Percentiles rank a stretch among this genome's conserved stretches.
Evolutionary conservation across 2,888 invertebrate species (phyloP).

Genomic region (Podabrus alpinus): DNA sequence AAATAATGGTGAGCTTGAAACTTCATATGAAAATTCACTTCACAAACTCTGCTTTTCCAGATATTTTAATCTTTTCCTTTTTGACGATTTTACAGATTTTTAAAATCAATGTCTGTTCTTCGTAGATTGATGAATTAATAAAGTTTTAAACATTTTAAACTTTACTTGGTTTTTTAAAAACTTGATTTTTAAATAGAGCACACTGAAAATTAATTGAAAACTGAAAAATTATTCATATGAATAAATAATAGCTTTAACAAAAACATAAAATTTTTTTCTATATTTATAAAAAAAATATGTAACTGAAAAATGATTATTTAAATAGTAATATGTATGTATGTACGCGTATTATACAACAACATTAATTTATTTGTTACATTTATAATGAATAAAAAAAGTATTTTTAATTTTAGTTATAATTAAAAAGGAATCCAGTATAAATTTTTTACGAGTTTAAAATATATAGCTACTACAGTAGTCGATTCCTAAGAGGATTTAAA

Average conservation of each 20-base stretch:
- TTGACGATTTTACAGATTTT: background rate
- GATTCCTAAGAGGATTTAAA: too few species aligned
- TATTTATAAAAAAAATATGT: too few species aligned
- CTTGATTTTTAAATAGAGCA: background rate
- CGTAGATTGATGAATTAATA: background rate
- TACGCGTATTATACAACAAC: too few species aligned
- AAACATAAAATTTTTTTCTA: background rate
- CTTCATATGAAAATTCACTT: background rate
- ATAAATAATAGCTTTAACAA: background rate
- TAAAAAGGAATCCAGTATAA: too few species aligned
- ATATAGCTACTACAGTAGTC: too few species aligned
- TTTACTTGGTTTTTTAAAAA: background rate
- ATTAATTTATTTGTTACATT: too few species aligned
- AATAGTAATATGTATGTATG: too few species aligned
- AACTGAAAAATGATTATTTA: too few species aligned
- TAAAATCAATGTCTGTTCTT: background rate
- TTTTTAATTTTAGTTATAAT: too few species aligned
- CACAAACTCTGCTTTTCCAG: background rate
- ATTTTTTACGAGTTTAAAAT: too few species aligned
- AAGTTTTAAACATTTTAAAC: background rate
- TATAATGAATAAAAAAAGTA: too few species aligned
- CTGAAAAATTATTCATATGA: background rate
- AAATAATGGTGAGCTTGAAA: background rate
- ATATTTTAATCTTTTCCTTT: background rate
- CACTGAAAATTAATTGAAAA: background rate